Evolutionary conservation across 2,113 vertebrate species (phyloP), one percentile per base, ranked within the genome.

Genomic region (Hemiprocne comata): DNA sequence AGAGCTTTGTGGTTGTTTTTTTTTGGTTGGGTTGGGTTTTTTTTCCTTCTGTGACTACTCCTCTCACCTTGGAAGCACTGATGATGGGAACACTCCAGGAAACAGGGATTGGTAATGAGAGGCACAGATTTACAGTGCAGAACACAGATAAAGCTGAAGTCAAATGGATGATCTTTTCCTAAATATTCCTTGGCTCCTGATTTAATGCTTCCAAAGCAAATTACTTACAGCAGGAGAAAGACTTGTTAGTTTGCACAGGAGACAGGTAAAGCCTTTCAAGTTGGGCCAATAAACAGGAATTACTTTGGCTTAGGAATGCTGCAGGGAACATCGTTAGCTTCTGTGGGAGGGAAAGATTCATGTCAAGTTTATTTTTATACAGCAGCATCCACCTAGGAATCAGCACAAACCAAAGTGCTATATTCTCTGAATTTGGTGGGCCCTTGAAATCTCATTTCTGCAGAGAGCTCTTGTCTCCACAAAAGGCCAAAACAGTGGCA

Each of bases 341-440:
- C 83, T 78, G 90, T 89, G 86, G 88, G 92, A 94, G 92, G 83
- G 79, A 88, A 89, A 94, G 72, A 86, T 72, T 90, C 93, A 67
- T 11, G 0, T 93, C 83, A 94, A 88, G 79, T 86, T 93, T 93
- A 90, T 96, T 95, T 94, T 94, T 96, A 94, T 60, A 90, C 90
- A 93, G 88, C 86, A 85, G 62, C 40, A 94, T 88, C 89, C 58
- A 89, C 73, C 85, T 92, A 90, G 86, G 92, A 90, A 94, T 57
- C 69, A 90, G 73, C 60, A 90, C 83, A 94, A 86, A 76, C 65
- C 60, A 48, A 84, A 95, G 67, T 5, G n/a, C 33, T 60, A 5
- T 38, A 29, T 65, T 53, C 44, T 88, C 80, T 67, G 31, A 84
- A 75, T 85, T 65, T 72, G 44, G 69, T 85, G 57, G 75, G 76